Percentiles rank a stretch among this genome's conserved stretches.
Evolutionary conservation across 2,797 vertebrate species (phyloP).

Genomic region (Oryzias dopingdopingensis): DNA sequence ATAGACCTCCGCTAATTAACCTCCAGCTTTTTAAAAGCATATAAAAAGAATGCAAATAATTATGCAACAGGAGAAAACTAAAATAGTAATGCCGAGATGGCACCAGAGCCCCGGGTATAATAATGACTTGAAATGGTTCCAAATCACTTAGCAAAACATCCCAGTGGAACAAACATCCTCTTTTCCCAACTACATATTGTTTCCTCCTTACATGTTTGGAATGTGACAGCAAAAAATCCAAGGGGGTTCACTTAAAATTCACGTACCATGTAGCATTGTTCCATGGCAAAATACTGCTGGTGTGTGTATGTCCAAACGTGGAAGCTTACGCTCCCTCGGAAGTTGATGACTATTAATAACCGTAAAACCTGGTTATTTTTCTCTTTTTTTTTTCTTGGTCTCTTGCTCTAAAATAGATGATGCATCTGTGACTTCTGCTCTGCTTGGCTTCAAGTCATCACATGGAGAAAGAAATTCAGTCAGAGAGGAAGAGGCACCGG

Average conservation of each 20-base stretch:
- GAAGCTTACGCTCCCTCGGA: conserved; percentile 47
- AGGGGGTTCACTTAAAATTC: conserved; percentile 66
- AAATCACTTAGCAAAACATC: conserved; percentile 69
- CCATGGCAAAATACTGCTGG: conserved; percentile 21
- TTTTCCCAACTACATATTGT: conserved; percentile 65
- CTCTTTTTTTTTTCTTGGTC: conserved; percentile 19
- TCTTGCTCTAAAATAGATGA: conserved; percentile 54
- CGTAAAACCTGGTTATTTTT: conserved; percentile 56
- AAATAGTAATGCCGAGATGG: conserved; percentile 58
- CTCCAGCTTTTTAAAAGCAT: conserved; percentile 10
- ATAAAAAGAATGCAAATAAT: conserved; percentile 52
- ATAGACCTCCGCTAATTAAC: conserved; percentile 53
- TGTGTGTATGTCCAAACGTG: conserved; percentile 20
- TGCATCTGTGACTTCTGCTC: conserved; percentile 72
- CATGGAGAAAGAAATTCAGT: conserved; percentile 35
- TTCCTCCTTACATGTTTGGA: conserved; percentile 61
- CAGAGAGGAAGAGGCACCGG: conserved; percentile 19
- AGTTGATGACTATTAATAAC: conserved; percentile 74
- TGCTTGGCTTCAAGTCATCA: conserved; percentile 72
- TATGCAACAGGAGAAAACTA: conserved; percentile 54
- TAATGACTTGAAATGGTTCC: conserved; percentile 61
- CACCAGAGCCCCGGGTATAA: conserved; percentile 52
- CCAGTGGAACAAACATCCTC: conserved; percentile 74
- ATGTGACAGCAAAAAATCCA: conserved; percentile 30
- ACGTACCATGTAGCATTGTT: conserved; percentile 64